Percentiles rank a stretch among this genome's conserved stretches.
Evolutionary conservation across 1,140 invertebrate genomes (phyloP).

Genomic region (Hyles vespertilio): DNA sequence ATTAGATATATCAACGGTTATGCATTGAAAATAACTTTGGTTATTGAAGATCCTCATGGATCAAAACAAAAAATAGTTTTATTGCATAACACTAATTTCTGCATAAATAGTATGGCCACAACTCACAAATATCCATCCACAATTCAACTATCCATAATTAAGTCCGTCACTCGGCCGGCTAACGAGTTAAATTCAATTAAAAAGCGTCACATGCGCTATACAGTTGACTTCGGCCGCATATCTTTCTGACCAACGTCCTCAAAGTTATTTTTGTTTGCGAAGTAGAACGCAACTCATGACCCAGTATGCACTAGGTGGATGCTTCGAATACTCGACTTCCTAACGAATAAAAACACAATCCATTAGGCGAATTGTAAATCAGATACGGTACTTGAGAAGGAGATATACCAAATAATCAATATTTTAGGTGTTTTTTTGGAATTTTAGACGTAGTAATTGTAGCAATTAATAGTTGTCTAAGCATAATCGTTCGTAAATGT

Average conservation of each 20-base stretch:
- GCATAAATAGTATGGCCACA: no score
- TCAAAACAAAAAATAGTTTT: no score
- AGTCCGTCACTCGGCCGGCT: background rate
- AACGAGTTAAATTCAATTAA: background rate
- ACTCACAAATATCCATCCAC: background rate
- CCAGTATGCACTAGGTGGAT: constrained; percentile 30
- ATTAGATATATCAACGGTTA: no score
- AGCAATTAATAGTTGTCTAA: no score
- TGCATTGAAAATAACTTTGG: no score
- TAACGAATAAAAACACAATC: constrained; percentile 37
- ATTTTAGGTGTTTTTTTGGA: no score
- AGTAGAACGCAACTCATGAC: constrained; percentile 25
- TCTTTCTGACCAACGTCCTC: constrained; percentile 9
- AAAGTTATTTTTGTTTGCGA: constrained; percentile 36
- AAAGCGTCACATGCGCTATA: background rate
- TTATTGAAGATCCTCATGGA: no score
- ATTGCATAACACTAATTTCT: no score
- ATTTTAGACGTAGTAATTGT: no score
- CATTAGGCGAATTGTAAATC: constrained; percentile 10
- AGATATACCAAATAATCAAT: no score
- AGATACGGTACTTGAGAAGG: background rate
- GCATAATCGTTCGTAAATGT: no score
- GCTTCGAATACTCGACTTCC: constrained; percentile 34
- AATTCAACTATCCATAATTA: background rate
- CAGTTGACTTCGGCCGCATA: constrained; percentile 1